These are phyloP conservation scores for Julus scandinavius DNA, from an alignment of 2,888 invertebrate genomes.

Conservation along the genomic window DNA sequence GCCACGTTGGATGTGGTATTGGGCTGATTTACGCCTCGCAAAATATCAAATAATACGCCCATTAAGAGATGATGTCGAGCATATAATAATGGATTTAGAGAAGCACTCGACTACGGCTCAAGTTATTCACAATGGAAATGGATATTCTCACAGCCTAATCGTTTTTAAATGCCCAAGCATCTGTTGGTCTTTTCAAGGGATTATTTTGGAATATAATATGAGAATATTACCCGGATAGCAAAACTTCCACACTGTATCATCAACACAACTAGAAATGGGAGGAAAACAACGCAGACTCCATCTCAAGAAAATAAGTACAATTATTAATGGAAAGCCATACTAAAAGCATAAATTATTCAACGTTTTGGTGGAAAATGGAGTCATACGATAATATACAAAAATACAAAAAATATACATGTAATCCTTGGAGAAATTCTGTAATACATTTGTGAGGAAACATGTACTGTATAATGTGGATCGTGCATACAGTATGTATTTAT, in stretches of 20 bases:
- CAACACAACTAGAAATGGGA: not conserved
- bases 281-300: not conserved
- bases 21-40: conserved; percentile 8
- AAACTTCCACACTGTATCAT: not conserved
- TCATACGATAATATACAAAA: no score
- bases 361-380: no score
- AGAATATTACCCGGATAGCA: not conserved
- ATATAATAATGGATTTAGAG: conserved; percentile 35
- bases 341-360: no score
- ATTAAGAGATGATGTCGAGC: conserved; percentile 34
- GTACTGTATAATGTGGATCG: no score
- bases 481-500: no score
- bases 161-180: conserved; percentile 10
- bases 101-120: not conserved
- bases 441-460: no score
- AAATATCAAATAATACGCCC: conserved; percentile 5
- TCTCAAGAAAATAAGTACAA: no score
- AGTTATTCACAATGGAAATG: conserved; percentile 26
- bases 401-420: no score
- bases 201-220: not conserved
- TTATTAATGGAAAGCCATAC: no score
- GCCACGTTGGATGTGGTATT: not conserved
- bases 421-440: no score
- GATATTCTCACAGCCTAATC: not conserved
- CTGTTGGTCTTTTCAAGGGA: not conserved